These are phyloP conservation scores for Anthophora plumipes DNA, from an alignment of 2,888 invertebrate species.

Conservation along the genomic window DNA sequence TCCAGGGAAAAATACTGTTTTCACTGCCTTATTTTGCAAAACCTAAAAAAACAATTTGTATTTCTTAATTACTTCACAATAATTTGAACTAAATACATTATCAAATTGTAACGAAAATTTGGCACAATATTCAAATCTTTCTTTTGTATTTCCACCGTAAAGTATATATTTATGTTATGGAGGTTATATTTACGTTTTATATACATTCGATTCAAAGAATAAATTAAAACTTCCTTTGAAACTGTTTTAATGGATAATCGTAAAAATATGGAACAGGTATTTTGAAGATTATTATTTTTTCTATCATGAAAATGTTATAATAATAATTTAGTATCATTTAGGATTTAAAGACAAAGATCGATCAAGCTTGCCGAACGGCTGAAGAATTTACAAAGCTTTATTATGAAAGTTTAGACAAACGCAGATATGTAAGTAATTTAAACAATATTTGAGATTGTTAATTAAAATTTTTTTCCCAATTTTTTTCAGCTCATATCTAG, in stretches of 20 bases:
- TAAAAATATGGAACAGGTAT: slow-evolving; percentile 50
- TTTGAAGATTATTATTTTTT: slow-evolving; percentile 11
- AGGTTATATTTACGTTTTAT: slow-evolving; percentile 36
- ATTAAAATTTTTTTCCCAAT: too few species aligned
- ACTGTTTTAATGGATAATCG: not conserved
- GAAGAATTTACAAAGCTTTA: slow-evolving; percentile 95
- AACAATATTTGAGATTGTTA: slow-evolving; percentile 16
- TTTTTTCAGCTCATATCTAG: slow-evolving; percentile 88
- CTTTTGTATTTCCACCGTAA: not conserved
- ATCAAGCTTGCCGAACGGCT: slow-evolving; percentile 93
- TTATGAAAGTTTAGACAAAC: slow-evolving; percentile 95
- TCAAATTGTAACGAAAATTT: not conserved
- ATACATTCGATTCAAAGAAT: not conserved
- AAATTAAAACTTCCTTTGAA: not conserved
- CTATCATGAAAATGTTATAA: not conserved
- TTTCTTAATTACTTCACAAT: not conserved
- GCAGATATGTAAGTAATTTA: slow-evolving; percentile 89
- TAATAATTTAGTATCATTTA: slow-evolving; percentile 74
- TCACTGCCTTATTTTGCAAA: slow-evolving; percentile 9
- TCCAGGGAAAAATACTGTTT: slow-evolving; percentile 6
- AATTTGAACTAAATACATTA: not conserved
- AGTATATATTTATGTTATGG: not conserved
- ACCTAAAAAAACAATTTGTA: not conserved
- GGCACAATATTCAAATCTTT: not conserved
- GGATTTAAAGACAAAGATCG: slow-evolving; percentile 88